Percentiles rank a stretch among this genome's conserved stretches.
Evolutionary conservation across 1,140 invertebrate genomes (phyloP).

Genomic region (Amphibalanus amphitrite): DNA sequence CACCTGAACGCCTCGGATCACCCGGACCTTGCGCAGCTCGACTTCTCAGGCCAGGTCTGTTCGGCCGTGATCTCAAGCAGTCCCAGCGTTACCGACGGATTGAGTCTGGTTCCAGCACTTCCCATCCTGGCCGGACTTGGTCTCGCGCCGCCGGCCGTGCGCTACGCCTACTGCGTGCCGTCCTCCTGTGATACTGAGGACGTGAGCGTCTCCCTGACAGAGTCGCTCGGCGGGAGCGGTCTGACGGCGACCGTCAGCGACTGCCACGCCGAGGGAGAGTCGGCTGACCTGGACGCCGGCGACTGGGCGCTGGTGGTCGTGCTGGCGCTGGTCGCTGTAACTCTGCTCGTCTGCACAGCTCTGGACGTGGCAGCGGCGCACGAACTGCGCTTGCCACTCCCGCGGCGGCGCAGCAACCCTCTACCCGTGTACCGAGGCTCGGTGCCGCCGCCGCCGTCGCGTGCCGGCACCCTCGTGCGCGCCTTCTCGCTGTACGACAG

Average conservation of each 20-base stretch:
- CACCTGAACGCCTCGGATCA: background rate
- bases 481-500: background rate
- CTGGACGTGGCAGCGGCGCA: background rate
- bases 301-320: background rate
- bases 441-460: background rate
- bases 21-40: background rate
- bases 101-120: background rate
- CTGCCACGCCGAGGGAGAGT: background rate
- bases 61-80: background rate
- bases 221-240: background rate
- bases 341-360: background rate
- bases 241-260: background rate
- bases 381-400: no score
- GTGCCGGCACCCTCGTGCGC: background rate
- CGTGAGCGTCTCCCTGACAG: background rate
- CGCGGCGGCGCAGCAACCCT: constrained; percentile 1
- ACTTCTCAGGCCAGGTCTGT: background rate
- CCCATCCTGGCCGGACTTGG: background rate
- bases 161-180: background rate
- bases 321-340: background rate
- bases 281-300: background rate
- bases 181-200: background rate
- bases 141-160: background rate
- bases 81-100: background rate
- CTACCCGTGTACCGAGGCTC: constrained; percentile 7